Base-by-base conservation (phyloP, 2,888 invertebrate genomes). In the Orthosia incerta region DNA sequence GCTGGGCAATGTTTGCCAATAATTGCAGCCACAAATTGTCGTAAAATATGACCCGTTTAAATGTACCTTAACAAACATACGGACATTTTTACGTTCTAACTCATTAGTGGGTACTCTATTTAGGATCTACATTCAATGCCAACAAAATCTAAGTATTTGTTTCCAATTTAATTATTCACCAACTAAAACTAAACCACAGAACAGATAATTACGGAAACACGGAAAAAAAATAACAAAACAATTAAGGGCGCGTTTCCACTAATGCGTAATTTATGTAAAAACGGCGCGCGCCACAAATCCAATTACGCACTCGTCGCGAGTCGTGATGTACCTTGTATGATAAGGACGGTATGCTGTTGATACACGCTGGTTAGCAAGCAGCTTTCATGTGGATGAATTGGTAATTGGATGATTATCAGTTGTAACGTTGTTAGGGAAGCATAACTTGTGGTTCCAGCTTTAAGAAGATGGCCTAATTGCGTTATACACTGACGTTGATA, bases 221-320 rank as follows among this genome's bases (percentile, higher is more conserved):
- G 26, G 7, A 20, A 53, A 60, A 50, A 56, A 66, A 56, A 51
- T 51, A 67, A 20, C n/a, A 12, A 57, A 74, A 76, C 80, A 80
- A 79, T 85, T 85, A 79, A 55, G 59, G 68, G 77, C 67, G 76
- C 76, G 70, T 75, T 64, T 70, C 71, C 31, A 78, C 77, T 86
- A 86, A 87, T 74, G 84, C 77, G 77, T 73, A 81, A 76, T 76
- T 76, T 83, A 87, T 83, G 84, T 85, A 59, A 73, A 80, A 73
- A 76, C 62, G 18, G 68, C 39, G 15, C 48, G 71, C 66, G 65
- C 56, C 57, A 39, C 78, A 81, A 74, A 87, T 83, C 87, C 87
- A 86, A 87, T 86, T 86, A 86, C 59, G 70, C 68, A 71, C 70
- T 78, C 56, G 68, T 68, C 74, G 69, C 74, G 80, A 75, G 12